Conservation (phyloP, 2,113 vertebrate species). For the Hyperopisus bebe region DNA sequence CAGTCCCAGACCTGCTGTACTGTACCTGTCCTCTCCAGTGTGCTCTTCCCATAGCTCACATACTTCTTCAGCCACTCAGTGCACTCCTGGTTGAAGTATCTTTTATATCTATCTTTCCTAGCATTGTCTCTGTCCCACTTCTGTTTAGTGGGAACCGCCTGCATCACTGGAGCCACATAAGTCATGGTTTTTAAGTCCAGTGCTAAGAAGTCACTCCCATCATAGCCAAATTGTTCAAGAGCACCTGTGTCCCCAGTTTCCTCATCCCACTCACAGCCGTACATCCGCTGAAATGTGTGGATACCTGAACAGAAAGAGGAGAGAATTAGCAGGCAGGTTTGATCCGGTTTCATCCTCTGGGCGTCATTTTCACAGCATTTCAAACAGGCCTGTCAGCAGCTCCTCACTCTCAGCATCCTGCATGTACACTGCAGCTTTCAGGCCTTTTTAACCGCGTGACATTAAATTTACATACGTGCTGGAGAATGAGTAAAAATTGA, state of each 20-base stretch:
- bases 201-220: conserved; percentile 42
- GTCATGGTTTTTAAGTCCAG: conserved; percentile 28
- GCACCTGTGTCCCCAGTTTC: accelerated
- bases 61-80: conserved; percentile 39
- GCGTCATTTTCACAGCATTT: background rate
- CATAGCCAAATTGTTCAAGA: accelerated
- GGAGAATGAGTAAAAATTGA: too few species aligned
- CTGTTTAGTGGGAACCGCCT: background rate
- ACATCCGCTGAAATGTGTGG: background rate
- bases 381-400: background rate
- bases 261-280: conserved; percentile 34
- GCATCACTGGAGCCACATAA: accelerated
- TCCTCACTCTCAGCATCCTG: background rate
- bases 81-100: conserved; percentile 30
- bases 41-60: background rate
- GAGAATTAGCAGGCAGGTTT: background rate
- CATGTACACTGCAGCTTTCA: background rate
- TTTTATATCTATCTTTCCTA: background rate
- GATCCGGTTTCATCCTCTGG: background rate
- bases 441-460: background rate
- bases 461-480: too few species aligned
- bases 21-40: conserved; percentile 30
- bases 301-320: conserved; percentile 16
- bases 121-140: background rate
- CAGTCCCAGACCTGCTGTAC: background rate